Conservation (phyloP, 1,140 invertebrate genomes). For the Archegozetes longisetosus region DNA sequence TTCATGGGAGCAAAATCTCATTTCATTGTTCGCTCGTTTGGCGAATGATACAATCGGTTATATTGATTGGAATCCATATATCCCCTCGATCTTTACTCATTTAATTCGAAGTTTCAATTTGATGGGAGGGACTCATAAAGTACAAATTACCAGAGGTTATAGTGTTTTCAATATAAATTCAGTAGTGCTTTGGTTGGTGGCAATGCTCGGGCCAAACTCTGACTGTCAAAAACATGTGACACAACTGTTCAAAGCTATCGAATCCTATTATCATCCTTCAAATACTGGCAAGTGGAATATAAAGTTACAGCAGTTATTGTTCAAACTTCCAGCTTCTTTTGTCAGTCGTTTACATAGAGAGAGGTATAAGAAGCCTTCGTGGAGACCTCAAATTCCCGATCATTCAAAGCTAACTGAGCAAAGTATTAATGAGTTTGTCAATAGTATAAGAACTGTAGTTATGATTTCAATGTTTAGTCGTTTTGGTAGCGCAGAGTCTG, state of each 20-base stretch:
- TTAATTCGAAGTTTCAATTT: conserved; percentile 58
- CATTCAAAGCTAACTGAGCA: conserved; percentile 53
- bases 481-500: conserved; percentile 43
- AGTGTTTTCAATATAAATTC: conserved; percentile 36
- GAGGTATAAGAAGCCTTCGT: conserved; percentile 41
- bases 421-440: conserved; percentile 68
- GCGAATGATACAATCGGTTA: conserved; percentile 59
- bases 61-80: conserved; percentile 69
- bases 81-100: conserved; percentile 60
- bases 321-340: conserved; percentile 33
- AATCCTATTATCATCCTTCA: conserved; percentile 77
- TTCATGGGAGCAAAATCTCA: conserved; percentile 53
- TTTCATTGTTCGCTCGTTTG: conserved; percentile 50
- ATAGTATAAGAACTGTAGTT: conserved; percentile 45
- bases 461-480: conserved; percentile 60
- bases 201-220: conserved; percentile 33
- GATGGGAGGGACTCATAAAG: conserved; percentile 53
- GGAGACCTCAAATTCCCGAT: conserved; percentile 49
- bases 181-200: conserved; percentile 51
- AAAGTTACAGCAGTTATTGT: conserved; percentile 26
- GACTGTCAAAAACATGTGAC: conserved; percentile 52
- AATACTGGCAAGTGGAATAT: conserved; percentile 58
- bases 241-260: conserved; percentile 61
- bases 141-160: conserved; percentile 24
- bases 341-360: conserved; percentile 44